These are phyloP conservation scores for Tetramorium bicarinatum DNA, from an alignment of 2,888 invertebrate species.

Conservation along the genomic window DNA sequence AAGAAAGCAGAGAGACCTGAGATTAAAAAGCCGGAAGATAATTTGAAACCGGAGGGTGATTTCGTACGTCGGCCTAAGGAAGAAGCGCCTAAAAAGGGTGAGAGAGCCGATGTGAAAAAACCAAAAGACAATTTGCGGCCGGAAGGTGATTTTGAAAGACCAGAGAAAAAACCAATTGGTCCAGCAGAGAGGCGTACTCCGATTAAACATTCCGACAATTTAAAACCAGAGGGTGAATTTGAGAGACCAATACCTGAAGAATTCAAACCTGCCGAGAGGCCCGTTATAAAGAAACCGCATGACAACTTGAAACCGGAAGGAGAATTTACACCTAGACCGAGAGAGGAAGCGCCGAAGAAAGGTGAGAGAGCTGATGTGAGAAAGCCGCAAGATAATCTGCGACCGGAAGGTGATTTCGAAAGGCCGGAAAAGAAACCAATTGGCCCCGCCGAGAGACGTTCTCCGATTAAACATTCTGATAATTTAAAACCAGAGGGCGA, in stretches of 20 bases:
- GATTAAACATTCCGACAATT: slow-evolving; percentile 87
- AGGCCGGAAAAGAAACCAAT: too few species aligned
- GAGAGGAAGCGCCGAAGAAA: too few species aligned
- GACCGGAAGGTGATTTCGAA: too few species aligned
- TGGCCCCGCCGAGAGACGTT: too few species aligned
- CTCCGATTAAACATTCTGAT: too few species aligned
- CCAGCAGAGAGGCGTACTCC: slow-evolving; percentile 87
- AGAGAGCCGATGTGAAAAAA: slow-evolving; percentile 87
- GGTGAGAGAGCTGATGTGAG: too few species aligned
- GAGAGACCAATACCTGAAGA: slow-evolving; percentile 79
- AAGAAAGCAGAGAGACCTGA: slow-evolving; percentile 86
- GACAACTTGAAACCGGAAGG: slow-evolving; percentile 87
- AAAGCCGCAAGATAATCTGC: too few species aligned
- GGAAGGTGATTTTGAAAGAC: slow-evolving; percentile 84
- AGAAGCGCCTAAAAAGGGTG: slow-evolving; percentile 86
- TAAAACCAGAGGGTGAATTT: slow-evolving; percentile 87
- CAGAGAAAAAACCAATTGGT: slow-evolving; percentile 73
- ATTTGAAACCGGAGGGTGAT: slow-evolving; percentile 86
- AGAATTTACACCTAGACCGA: too few species aligned
- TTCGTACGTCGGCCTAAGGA: slow-evolving; percentile 82
- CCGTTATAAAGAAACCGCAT: slow-evolving; percentile 85
- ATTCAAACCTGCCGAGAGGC: slow-evolving; percentile 85
- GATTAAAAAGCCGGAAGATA: slow-evolving; percentile 87
- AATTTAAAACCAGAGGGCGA: slow-evolving; percentile 87
- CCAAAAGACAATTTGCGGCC: slow-evolving; percentile 87